Conservation (phyloP, 2,888 invertebrate species). For the Machimus atricapillus region DNA sequence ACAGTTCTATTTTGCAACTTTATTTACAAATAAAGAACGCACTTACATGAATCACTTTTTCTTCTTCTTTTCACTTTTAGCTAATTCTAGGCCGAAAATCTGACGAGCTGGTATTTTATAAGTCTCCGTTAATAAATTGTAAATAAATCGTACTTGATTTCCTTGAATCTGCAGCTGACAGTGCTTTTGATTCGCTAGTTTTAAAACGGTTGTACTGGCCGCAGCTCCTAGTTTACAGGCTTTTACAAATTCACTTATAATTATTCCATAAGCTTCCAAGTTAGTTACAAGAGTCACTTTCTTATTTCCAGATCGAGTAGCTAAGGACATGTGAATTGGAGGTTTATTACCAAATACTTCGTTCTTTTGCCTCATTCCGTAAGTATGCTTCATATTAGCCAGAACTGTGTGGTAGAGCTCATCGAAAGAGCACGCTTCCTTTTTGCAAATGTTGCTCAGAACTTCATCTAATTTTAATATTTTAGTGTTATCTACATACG, state of each 20-base stretch:
- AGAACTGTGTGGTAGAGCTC: slow-evolving; percentile 72
- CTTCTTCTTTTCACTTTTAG: slow-evolving; percentile 54
- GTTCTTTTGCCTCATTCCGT: slow-evolving; percentile 60
- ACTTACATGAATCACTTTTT: slow-evolving; percentile 9
- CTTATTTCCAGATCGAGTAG: slow-evolving; percentile 84
- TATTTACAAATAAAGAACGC: background rate
- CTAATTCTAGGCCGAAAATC: slow-evolving; percentile 60
- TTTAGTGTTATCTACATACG: slow-evolving; percentile 56
- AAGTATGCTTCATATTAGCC: slow-evolving; percentile 68
- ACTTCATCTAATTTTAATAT: slow-evolving; percentile 56
- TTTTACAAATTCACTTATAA: slow-evolving; percentile 78
- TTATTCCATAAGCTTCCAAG: slow-evolving; percentile 85
- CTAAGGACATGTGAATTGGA: slow-evolving; percentile 78
- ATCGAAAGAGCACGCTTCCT: slow-evolving; percentile 68
- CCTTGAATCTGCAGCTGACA: slow-evolving; percentile 89
- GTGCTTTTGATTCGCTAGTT: slow-evolving; percentile 73
- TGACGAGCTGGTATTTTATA: slow-evolving; percentile 61
- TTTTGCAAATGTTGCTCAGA: slow-evolving; percentile 54
- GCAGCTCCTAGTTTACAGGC: slow-evolving; percentile 85
- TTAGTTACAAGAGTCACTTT: slow-evolving; percentile 92
- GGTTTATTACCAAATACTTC: slow-evolving; percentile 71
- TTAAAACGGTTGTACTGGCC: slow-evolving; percentile 83
- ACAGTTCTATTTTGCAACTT: background rate
- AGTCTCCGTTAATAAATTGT: slow-evolving; percentile 59
- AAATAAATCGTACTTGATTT: slow-evolving; percentile 74